Evolutionary conservation across 2,113 vertebrate genomes (phyloP), one percentile per base, ranked within the genome.

Genomic region (Pyrgilauda ruficollis): DNA sequence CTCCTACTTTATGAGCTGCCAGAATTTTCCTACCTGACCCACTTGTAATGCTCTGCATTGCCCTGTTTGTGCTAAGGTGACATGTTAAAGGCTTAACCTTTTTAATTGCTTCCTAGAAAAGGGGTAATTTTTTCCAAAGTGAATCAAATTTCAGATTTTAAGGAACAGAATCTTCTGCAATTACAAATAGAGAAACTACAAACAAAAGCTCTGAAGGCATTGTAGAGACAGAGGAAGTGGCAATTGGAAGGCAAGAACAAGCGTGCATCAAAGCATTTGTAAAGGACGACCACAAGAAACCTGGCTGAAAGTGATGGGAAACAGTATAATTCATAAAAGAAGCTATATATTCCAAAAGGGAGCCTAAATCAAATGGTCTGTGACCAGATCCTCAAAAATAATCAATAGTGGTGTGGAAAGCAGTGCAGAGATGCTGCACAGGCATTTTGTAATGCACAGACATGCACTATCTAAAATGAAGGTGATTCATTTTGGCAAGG

Each of bases 321-420:
- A 90, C 8, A 33, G 62, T 5, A 56, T 28, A 28, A 53, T 77
- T 88, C 59, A 83, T 55, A 69, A 80, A 84, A 75, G 26, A 61
- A 87, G 37, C 44, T 50, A 14, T 15, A 53, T 56, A 24, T 64
- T 91, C 28, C 68, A 87, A 93, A 91, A 61, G 46, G 21, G 58
- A 90, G 80, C 21, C 50, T 70, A 92, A 86, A 88, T 93, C 72
- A 83, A 95, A 66, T 50, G 56, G 55, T 70, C 50, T 77, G 83
- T 90, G 92, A 95, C 93, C 90, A 87, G 85, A 93, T 80, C 66
- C 78, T 91, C 79, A 77, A 63, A 58, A 93, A 83, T 61, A 92
- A 96, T 90, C 92, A 70, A 90, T 50, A 92, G 35, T 1, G 0
- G 26, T 41, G 28, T 80, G 76, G 72, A 66, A 86, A 84, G 86